phyloP scores from a whole-genome alignment of 2,888 invertebrate species.

The Drosophila paramelanica region DNA sequence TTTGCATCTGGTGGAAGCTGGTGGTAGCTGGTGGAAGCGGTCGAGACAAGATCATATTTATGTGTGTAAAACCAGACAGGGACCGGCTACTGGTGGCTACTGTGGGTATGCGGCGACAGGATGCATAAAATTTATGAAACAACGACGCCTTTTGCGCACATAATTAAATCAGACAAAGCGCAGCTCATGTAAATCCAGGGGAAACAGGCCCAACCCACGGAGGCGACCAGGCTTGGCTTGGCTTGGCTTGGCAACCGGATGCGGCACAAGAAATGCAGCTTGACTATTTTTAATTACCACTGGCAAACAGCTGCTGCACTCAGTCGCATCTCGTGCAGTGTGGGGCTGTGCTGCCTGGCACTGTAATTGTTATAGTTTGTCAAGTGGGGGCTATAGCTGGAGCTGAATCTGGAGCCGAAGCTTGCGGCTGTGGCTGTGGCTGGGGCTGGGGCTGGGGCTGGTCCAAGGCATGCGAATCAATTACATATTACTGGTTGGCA shows the following conservation, averaged over 20 bases:
- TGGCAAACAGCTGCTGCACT: conserved; percentile 42
- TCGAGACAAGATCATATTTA: conserved; percentile 26
- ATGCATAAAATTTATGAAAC: conserved; percentile 79
- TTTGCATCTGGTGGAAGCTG: conserved; percentile 53
- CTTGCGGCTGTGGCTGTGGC: conserved; percentile 4
- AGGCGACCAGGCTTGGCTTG: conserved; percentile 1
- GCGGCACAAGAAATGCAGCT: conserved; percentile 73
- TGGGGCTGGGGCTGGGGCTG: neutral
- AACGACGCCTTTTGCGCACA: conserved; percentile 77
- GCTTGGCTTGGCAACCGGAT: conserved; percentile 53
- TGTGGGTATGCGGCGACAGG: conserved; percentile 54
- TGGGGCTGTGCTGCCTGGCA: conserved; percentile 44
- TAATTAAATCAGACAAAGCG: conserved; percentile 79
- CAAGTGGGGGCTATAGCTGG: conserved; percentile 44
- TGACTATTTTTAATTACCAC: conserved; percentile 79
- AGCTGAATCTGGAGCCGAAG: conserved; percentile 12
- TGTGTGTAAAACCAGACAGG: conserved; percentile 29
- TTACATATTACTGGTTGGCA: conserved; percentile 68
- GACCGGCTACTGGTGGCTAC: conserved; percentile 33
- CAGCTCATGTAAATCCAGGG: conserved; percentile 70
- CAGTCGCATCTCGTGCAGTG: conserved; percentile 17
- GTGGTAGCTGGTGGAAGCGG: neutral
- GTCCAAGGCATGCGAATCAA: conserved; percentile 69
- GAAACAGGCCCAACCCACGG: conserved; percentile 44
- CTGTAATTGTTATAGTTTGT: conserved; percentile 77